Base-by-base conservation (phyloP, 2,888 invertebrate genomes). In the Petrophora chlorosata region DNA sequence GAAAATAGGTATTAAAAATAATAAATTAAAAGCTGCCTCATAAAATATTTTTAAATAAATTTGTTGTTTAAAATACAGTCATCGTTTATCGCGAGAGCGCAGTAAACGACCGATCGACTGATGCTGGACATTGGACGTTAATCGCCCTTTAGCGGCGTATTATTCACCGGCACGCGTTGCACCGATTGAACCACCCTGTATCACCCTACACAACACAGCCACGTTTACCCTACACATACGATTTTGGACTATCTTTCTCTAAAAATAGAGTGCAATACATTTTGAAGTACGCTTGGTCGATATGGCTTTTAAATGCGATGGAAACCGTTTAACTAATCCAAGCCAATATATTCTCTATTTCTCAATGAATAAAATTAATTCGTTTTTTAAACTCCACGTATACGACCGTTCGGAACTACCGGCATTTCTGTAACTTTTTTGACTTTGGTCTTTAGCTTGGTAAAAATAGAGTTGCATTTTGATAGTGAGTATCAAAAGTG, bases 111-210 rank as follows among this genome's bases (percentile, higher is more conserved):
- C 71, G 74, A 79, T 81, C 74, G 70, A 65, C 63, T 70, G 73
- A 73, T 69, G 72, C 71, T 72, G 79, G 82, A 78, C 84, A 81
- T 86, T 71, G 78, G 79, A 78, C 84, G 81, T 86, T 89, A 89
- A 90, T 88, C 88, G 88, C 73, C 82, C 82, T 82, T 86, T 85
- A 80, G 82, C 81, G 85, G 79, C 79, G 76, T 84, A 89, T 90
- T 90, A 90, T 90, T 90, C 90, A 88, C 80, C 70, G 82, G 73
- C 89, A 90, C 87, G 90, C 85, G 82, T 82, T 82, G 85, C 86
- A 80, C 64, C 73, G 75, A 73, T 75, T 72, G 78, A 68, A 61
- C 79, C 82, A 80, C 78, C 81, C 82, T 73, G 79, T 72, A 73
- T 73, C 78, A 78, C 76, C 79, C 79, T 59, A 56, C 64, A 63